Conservation (phyloP, 2,888 invertebrate species). For the Clepsis dumicolana region DNA sequence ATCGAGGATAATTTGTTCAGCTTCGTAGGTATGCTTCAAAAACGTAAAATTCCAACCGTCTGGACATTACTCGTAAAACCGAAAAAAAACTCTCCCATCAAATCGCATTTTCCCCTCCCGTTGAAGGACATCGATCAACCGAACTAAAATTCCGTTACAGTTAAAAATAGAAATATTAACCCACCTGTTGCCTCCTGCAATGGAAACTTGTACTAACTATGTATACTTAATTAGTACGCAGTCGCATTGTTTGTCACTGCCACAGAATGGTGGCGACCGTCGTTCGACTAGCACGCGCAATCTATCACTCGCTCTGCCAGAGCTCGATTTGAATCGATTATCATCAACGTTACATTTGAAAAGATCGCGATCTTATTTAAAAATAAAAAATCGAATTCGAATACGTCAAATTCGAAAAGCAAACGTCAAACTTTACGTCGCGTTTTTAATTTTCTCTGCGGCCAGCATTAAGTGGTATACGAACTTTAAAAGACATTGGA, state of each 20-base stretch:
- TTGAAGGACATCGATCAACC: conserved; percentile 36
- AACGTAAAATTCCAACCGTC: neutral
- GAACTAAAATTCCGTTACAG: conserved; percentile 29
- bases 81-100: neutral
- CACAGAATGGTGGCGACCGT: conserved; percentile 73
- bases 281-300: conserved; percentile 69
- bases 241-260: conserved; percentile 75
- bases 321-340: conserved; percentile 49
- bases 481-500: conserved; percentile 24
- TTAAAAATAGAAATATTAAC: conserved; percentile 44
- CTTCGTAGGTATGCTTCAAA: neutral
- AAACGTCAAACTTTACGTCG: conserved; percentile 41
- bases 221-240: conserved; percentile 68
- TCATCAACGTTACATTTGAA: conserved; percentile 1
- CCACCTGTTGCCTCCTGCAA: conserved; percentile 73
- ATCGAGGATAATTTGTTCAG: too few relatives aligned
- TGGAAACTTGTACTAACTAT: conserved; percentile 60
- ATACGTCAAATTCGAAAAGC: conserved; percentile 8
- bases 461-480: conserved; percentile 13
- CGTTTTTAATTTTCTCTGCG: conserved; percentile 25
- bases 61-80: neutral
- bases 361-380: conserved; percentile 4
- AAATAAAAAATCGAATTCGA: conserved; percentile 2
- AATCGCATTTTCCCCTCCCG: neutral
- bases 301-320: conserved; percentile 61